These are phyloP conservation scores for Calidris pugnax DNA, from an alignment of 2,113 vertebrate genomes.

Conservation along the genomic window DNA sequence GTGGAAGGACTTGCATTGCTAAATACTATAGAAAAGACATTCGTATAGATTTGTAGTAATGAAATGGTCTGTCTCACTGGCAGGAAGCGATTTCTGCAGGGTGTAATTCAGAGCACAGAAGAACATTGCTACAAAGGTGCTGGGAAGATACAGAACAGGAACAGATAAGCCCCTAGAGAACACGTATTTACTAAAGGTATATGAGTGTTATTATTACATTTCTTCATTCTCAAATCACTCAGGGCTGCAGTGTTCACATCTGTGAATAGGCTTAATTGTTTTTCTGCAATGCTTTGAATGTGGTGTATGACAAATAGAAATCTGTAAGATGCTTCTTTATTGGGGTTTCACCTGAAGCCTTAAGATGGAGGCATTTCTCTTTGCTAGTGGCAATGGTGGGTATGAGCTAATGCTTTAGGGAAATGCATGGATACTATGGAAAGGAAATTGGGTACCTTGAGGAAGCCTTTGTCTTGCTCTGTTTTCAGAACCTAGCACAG, in stretches of 20 bases:
- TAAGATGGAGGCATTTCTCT: neutral
- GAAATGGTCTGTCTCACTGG: conserved; percentile 13
- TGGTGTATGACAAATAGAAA: neutral
- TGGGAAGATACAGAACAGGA: neutral
- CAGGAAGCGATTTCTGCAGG: conserved; percentile 35
- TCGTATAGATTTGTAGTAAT: conserved; percentile 38
- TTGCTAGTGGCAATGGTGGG: neutral
- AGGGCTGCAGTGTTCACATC: neutral
- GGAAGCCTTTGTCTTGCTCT: neutral
- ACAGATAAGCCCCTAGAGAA: conserved; percentile 1
- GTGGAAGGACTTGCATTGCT: neutral
- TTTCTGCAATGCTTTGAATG: neutral
- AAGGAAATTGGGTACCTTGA: neutral
- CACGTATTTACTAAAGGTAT: neutral
- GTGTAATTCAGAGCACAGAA: conserved; percentile 23
- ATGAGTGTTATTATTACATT: no score
- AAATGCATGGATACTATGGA: neutral
- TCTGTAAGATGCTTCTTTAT: neutral
- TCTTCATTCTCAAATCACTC: no score
- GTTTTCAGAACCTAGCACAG: neutral
- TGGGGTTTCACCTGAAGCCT: neutral
- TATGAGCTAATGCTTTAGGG: neutral
- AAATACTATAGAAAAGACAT: conserved; percentile 7
- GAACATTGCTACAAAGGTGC: neutral
- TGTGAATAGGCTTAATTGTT: conserved; percentile 3